Evolutionary conservation across 2,113 vertebrate species (phyloP).

Genomic region (Plectropomus leopardus): DNA sequence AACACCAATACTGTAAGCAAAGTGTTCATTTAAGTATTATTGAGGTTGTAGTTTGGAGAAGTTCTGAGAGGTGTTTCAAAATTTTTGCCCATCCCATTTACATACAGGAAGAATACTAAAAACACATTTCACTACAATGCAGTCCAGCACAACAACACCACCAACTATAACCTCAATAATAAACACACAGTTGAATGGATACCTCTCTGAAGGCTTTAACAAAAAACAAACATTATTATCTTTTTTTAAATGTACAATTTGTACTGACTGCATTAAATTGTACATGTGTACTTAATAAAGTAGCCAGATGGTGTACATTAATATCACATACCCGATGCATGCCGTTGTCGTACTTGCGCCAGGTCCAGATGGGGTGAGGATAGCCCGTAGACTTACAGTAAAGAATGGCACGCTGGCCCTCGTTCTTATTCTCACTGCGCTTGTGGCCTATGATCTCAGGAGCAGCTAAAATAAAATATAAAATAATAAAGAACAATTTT

Average conservation of each 20-base stretch:
- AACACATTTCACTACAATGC: neutral
- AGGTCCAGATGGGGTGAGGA: constrained; percentile 92
- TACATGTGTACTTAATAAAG: neutral
- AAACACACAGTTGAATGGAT: neutral
- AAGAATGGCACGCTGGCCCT: constrained; percentile 92
- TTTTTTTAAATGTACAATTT: neutral
- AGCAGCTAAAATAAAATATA: constrained; percentile 81
- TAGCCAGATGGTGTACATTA: neutral
- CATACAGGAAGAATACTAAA: too few relatives aligned
- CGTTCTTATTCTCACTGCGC: constrained; percentile 96
- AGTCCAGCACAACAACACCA: neutral
- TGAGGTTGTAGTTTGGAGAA: too few relatives aligned
- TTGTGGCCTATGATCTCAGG: constrained; percentile 96
- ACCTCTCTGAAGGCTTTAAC: neutral
- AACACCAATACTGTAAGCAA: too few relatives aligned
- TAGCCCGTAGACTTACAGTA: constrained; percentile 97
- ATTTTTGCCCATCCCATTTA: too few relatives aligned
- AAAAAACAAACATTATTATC: neutral
- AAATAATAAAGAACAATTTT: neutral
- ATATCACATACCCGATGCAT: constrained; percentile 83
- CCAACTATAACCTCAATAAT: neutral
- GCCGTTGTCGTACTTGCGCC: constrained; percentile 89
- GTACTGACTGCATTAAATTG: neutral
- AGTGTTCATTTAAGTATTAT: too few relatives aligned
- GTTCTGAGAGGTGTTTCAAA: too few relatives aligned